Evolutionary conservation across 2,797 vertebrate genomes (phyloP), one percentile per base, ranked within the genome.

Genomic region (Gallinago stenura): DNA sequence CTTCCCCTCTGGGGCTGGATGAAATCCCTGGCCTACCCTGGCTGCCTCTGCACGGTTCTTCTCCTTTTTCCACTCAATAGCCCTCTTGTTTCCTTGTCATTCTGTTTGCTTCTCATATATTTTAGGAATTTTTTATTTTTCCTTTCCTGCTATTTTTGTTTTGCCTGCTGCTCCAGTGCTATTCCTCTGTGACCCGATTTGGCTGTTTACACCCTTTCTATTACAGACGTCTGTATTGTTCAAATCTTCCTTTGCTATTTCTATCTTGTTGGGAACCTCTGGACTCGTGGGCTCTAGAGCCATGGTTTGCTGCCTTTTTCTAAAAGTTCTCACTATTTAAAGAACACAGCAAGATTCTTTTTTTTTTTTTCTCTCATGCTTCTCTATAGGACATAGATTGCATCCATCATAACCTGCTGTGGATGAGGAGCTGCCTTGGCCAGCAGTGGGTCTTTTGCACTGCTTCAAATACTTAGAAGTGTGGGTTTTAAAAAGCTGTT

Each of bases 111-210:
- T 25, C 86, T 95, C 76, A 18, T 96, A n/a, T 94, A 95, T 96
- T 97, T 96, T 91, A 97, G 95, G 93, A 91, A 58, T 92, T 96
- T 93, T 90, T 76, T 93, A 58, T 97, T 96, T 92, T 97, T 95
- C 83, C 71, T 96, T 96, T 83, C 89, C 91, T 75, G 89, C 96
- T 98, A 54, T 97, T 97, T 95, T 94, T 91, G 85, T 87, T 90
- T 86, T 71, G 72, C 93, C 51, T 13, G 6, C 75, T 90, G 89
- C 84, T 83, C 72, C 18, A 1, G 56, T 83, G 88, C 89, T 57
- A 37, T 88, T 94, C 80, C 87, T 93, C 81, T 81, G 13, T 25
- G 92, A 95, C 76, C 89, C 4, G 0, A 0, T 69, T 87, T 97
- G 91, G 80, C 12, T n/a, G 69, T 95, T 81, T 77, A 71, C 79